Evolutionary conservation across 2,888 invertebrate species (phyloP), one percentile per base, ranked within the genome.

Genomic region (Cylindroiulus punctatus): DNA sequence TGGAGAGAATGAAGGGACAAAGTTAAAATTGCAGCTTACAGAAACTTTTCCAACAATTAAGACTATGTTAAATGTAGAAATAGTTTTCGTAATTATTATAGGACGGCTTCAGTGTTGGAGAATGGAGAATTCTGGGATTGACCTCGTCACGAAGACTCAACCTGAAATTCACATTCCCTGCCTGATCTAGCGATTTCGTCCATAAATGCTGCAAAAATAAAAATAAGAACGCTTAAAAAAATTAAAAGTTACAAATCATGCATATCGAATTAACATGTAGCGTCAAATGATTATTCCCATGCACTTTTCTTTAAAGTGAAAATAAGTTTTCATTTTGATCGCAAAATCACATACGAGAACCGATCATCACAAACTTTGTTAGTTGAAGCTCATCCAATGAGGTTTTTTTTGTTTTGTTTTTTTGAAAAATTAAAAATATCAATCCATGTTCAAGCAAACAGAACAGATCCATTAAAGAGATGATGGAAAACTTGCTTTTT

Each of bases 31-130:
- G 22, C 26, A 22, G 22, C 0, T 22, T 22, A 12, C 26, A 22
- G 22, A 12, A 12, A 22, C 26, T 26, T 65, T 65, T 26, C 22
- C 26, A 22, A 26, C 65, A 22, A 65, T 65, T 22, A 65, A 65
- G 26, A 82, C 14, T 32, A 42, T 42, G n/a, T 92, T 90, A 94
- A 89, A 94, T 94, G 90, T 94, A 94, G 89, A 94, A 93, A 90
- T 93, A 94, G 90, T 94, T 94, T 89, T 94, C 94, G 89, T 94
- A 94, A 88, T 94, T 93, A 81, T 93, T 93, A 88, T 93, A 94
- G 8, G 92, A 91, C 17, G 88, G 88, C 57, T 88, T 88, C n/a
- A 88, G 81, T 5, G 88, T 88, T 5, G 88, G 88, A 22, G 88
- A 88, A 82, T 88, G 88, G 22, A 88, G 83, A 8, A 87, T 87